Conservation (phyloP, 1,140 invertebrate genomes). For the Frieseomelitta varia region DNA sequence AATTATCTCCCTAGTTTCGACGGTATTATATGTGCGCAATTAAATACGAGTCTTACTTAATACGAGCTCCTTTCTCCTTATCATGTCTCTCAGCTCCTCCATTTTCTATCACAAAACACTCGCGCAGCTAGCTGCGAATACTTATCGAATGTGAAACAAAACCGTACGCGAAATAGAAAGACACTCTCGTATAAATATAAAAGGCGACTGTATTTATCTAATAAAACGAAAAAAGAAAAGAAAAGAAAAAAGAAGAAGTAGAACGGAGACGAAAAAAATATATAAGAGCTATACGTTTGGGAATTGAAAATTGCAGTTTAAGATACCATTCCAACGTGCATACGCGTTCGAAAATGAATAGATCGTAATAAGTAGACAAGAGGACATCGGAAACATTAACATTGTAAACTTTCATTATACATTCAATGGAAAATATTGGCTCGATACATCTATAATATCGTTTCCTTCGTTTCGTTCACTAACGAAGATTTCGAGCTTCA, state of each 20-base stretch:
- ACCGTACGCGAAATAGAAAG: not conserved
- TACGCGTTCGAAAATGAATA: not conserved
- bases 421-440: conserved; percentile 43
- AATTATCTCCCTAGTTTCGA: too few relatives aligned
- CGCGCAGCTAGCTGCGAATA: not conserved
- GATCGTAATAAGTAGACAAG: conserved; percentile 6
- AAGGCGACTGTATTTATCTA: not conserved
- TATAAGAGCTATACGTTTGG: not conserved
- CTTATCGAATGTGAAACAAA: conserved; percentile 37
- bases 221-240: not conserved
- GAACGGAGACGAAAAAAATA: not conserved
- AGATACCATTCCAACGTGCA: not conserved
- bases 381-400: conserved; percentile 45
- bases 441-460: conserved; percentile 22
- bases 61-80: not conserved
- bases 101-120: conserved; percentile 9
- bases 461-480: not conserved
- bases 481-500: conserved; percentile 5
- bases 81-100: conserved; percentile 1
- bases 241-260: too few relatives aligned
- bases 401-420: conserved; percentile 44
- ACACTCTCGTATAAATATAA: conserved; percentile 17
- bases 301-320: not conserved
- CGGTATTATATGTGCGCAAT: not conserved
- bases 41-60: not conserved